Percentiles rank a stretch among this genome's conserved stretches.
Evolutionary conservation across 1,140 invertebrate species (phyloP).

Genomic region (Saxidomus purpurata): DNA sequence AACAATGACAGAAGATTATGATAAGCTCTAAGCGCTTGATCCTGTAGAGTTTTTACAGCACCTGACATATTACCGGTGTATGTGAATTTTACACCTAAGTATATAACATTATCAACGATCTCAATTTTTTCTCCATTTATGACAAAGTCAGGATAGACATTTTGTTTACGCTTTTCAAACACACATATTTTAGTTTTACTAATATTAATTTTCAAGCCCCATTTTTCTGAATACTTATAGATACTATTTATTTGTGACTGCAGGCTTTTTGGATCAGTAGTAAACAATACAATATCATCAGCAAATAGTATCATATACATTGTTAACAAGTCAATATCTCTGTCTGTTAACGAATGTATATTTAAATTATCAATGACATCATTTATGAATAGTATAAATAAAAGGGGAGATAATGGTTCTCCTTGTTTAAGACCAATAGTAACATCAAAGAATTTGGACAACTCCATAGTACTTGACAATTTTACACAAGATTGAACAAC

Average conservation of each 20-base stretch:
- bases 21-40: constrained; percentile 27
- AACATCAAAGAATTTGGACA: constrained; percentile 25
- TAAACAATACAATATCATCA: constrained; percentile 40
- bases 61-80: constrained; percentile 33
- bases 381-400: constrained; percentile 38
- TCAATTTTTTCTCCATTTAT: constrained; percentile 15
- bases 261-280: constrained; percentile 10
- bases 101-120: neutral
- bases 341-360: neutral
- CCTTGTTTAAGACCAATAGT: constrained; percentile 29
- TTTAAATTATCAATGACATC: neutral
- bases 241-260: constrained; percentile 13
- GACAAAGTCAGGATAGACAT: neutral
- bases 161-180: constrained; percentile 34
- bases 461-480: constrained; percentile 3
- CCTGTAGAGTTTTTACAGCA: neutral
- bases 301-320: constrained; percentile 32
- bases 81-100: constrained; percentile 15
- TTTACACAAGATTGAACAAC: constrained; percentile 24
- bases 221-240: constrained; percentile 15
- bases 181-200: constrained; percentile 49
- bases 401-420: constrained; percentile 9
- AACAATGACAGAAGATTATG: constrained; percentile 21
- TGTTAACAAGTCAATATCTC: neutral
- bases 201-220: constrained; percentile 17